These are phyloP conservation scores for Telenomus remus DNA, from an alignment of 1,140 invertebrate species.

Conservation along the genomic window DNA sequence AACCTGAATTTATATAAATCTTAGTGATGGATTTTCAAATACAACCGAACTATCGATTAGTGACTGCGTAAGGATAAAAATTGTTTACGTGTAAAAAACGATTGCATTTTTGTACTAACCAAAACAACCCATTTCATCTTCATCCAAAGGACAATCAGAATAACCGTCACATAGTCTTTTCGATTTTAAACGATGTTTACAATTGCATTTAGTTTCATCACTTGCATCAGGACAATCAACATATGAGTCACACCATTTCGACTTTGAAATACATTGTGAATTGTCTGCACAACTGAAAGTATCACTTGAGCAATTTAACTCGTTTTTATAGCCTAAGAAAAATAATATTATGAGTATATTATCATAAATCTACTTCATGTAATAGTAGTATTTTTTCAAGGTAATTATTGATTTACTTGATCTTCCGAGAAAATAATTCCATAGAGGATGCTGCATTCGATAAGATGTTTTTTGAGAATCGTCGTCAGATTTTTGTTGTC, in stretches of 20 bases:
- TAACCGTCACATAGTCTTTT: slow-evolving; percentile 84
- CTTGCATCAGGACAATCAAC: slow-evolving; percentile 87
- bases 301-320: slow-evolving; percentile 9
- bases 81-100: too few relatives aligned
- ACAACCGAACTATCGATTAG: too few relatives aligned
- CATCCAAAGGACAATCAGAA: slow-evolving; percentile 80
- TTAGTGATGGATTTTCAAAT: background rate
- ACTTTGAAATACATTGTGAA: slow-evolving; percentile 77
- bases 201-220: slow-evolving; percentile 86
- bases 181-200: slow-evolving; percentile 80
- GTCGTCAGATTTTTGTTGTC: too few relatives aligned
- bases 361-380: too few relatives aligned
- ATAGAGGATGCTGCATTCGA: too few relatives aligned
- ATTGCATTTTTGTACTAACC: slow-evolving; percentile 75
- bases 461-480: too few relatives aligned
- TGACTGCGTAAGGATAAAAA: too few relatives aligned
- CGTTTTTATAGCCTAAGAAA: background rate
- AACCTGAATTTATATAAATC: slow-evolving; percentile 74
- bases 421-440: too few relatives aligned
- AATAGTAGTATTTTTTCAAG: too few relatives aligned
- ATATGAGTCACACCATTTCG: slow-evolving; percentile 82
- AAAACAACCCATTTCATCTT: slow-evolving; percentile 86
- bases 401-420: background rate
- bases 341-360: too few relatives aligned
- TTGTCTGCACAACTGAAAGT: slow-evolving; percentile 10